These are phyloP conservation scores for Sylvicapra grimmia DNA, from an alignment of 2,113 vertebrate species.

Conservation along the genomic window DNA sequence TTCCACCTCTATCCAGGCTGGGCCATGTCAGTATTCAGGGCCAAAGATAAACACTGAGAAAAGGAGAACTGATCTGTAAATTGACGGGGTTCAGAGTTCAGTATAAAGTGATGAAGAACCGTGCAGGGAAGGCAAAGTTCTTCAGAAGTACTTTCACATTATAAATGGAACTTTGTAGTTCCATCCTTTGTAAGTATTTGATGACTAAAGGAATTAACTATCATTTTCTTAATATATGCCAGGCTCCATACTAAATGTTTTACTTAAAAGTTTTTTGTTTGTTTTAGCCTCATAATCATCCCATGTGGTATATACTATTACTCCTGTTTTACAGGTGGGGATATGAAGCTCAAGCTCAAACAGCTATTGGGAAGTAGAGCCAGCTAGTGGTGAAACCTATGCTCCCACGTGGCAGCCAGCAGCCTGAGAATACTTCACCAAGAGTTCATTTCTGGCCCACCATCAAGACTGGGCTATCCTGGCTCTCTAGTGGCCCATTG, in stretches of 20 bases:
- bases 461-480: neutral
- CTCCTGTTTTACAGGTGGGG: neutral
- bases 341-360: neutral
- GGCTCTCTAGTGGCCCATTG: neutral
- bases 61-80: neutral
- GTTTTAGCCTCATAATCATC: neutral
- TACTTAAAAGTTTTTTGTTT: neutral
- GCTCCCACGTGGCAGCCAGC: neutral
- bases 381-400: neutral
- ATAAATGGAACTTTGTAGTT: neutral
- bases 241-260: neutral
- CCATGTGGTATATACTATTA: neutral
- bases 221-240: neutral
- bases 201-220: neutral
- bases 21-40: neutral
- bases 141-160: neutral
- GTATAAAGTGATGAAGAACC: neutral
- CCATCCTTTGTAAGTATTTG: neutral
- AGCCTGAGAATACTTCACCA: neutral
- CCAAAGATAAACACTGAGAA: neutral
- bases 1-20: neutral
- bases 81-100: neutral
- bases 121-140: neutral
- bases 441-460: neutral
- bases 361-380: neutral